These are phyloP conservation scores for Allobates femoralis DNA, from an alignment of 2,797 vertebrate species.

Conservation along the genomic window DNA sequence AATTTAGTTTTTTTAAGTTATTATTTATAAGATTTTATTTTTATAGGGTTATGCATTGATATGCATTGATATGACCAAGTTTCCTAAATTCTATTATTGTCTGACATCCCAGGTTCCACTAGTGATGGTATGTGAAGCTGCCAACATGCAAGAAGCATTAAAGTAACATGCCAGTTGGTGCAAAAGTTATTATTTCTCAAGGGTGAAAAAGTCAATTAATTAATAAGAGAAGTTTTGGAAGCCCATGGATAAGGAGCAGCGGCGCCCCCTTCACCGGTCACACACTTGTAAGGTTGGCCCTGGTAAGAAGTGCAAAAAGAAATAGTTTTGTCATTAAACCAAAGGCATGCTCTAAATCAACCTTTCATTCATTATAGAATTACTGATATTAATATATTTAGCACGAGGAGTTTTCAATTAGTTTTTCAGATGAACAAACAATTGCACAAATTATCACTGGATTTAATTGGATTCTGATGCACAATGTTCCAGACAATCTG, in stretches of 20 bases:
- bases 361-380: neutral
- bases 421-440: neutral
- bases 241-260: neutral
- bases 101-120: no score
- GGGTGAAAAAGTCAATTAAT: neutral
- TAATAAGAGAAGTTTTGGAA: neutral
- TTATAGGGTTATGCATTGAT: no score
- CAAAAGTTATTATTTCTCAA: no score
- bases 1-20: no score
- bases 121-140: no score
- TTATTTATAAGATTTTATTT: no score
- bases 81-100: no score
- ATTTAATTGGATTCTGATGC: neutral
- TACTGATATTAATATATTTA: neutral
- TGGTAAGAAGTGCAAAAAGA: neutral
- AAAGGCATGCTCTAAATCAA: neutral
- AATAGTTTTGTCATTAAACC: neutral
- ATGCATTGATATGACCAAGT: no score
- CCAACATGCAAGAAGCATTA: no score
- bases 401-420: neutral
- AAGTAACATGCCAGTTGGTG: no score
- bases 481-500: neutral
- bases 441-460: neutral
- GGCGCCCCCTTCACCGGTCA: neutral
- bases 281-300: neutral